phyloP scores from a whole-genome alignment of 2,113 vertebrate genomes.

The Colius striatus region DNA sequence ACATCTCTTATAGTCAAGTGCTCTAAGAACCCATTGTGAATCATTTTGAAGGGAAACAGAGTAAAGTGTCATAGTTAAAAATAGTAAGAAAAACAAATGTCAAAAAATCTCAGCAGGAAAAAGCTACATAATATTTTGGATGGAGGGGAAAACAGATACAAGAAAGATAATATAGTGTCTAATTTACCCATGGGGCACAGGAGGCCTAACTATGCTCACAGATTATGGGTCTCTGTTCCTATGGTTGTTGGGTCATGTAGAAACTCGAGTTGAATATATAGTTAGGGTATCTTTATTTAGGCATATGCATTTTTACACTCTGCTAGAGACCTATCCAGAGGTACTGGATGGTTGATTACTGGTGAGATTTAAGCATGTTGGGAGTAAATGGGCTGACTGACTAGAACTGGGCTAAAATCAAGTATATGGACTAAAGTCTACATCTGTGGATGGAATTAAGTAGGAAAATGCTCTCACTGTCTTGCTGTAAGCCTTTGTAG shows the following conservation, averaged over 20 bases:
- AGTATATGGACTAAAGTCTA: background rate
- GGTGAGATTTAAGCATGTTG: background rate
- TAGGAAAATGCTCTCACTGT: background rate
- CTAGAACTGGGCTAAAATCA: background rate
- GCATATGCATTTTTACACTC: background rate
- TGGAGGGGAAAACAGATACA: background rate
- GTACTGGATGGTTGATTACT: background rate
- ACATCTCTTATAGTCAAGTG: background rate
- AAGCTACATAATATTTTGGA: background rate
- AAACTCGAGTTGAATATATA: background rate
- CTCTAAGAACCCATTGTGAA: background rate
- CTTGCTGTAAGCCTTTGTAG: background rate
- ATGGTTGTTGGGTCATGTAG: background rate
- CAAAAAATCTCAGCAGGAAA: background rate
- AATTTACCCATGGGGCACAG: background rate
- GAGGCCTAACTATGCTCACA: background rate
- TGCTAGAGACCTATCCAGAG: background rate
- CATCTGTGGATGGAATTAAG: background rate
- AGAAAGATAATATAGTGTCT: background rate
- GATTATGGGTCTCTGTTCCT: background rate
- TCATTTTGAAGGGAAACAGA: background rate
- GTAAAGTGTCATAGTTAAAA: background rate
- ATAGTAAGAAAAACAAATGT: background rate
- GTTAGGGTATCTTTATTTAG: background rate
- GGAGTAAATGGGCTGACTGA: background rate